Conservation (phyloP, 2,797 vertebrate species). For the Momotus momota region DNA sequence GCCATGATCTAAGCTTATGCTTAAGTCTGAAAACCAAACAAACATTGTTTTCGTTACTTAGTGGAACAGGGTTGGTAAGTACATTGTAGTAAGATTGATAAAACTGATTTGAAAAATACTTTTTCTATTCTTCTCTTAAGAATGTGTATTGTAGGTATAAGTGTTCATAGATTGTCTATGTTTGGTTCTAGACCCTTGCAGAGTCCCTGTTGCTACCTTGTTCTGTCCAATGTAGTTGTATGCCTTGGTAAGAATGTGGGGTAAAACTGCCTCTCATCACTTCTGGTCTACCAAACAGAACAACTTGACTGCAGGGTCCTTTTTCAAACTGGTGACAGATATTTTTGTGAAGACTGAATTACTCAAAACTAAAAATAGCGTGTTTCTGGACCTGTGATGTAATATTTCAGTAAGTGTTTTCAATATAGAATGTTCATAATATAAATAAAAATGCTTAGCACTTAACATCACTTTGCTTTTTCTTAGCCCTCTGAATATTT, state of each 20-base stretch:
- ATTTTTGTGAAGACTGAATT: not conserved
- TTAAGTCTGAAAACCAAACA: not conserved
- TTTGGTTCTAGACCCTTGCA: not conserved
- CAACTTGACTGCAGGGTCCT: not conserved
- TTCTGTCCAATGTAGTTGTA: not conserved
- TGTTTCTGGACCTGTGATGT: not conserved
- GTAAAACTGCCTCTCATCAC: not conserved
- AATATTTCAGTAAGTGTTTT: not conserved
- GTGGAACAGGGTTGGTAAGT: not conserved
- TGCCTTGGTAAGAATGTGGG: not conserved
- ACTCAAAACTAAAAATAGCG: not conserved
- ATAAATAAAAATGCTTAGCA: not conserved
- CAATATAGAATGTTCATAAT: not conserved
- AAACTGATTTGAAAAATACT: not conserved
- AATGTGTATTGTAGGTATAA: not conserved
- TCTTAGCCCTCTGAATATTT: not conserved
- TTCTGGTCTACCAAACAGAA: not conserved
- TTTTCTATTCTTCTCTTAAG: not conserved
- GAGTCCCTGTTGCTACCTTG: not conserved
- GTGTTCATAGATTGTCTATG: not conserved
- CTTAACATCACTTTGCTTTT: not conserved
- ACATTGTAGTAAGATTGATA: not conserved
- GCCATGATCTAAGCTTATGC: not conserved
- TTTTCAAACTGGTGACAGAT: not conserved
- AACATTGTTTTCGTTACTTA: not conserved